Conservation (phyloP, 1,140 invertebrate genomes). For the Sminthurides bifidus region DNA sequence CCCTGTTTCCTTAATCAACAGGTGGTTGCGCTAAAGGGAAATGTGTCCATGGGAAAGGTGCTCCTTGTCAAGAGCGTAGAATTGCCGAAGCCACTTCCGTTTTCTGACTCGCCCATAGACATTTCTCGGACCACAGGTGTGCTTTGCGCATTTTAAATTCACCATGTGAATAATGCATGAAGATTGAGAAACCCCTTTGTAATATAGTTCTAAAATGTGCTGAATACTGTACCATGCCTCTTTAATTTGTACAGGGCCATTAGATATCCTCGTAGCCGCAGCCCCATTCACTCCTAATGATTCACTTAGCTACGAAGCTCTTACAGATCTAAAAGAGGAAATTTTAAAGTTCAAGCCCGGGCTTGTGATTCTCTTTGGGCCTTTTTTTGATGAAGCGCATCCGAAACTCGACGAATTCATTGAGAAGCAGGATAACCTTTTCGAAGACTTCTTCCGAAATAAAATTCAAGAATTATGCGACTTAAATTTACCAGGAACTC, state of each 20-base stretch:
- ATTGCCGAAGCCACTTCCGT: slow-evolving; percentile 33
- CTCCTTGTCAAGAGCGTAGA: slow-evolving; percentile 56
- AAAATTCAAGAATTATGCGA: slow-evolving; percentile 46
- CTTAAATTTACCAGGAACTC: slow-evolving; percentile 40
- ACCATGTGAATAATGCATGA: no score
- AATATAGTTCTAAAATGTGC: neutral
- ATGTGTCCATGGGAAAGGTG: slow-evolving; percentile 53
- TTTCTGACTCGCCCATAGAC: neutral
- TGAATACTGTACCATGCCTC: no score
- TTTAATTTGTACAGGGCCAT: slow-evolving; percentile 38
- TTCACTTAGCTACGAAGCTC: slow-evolving; percentile 63
- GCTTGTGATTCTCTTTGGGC: slow-evolving; percentile 66
- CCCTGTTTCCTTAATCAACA: slow-evolving; percentile 31
- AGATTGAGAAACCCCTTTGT: no score
- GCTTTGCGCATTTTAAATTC: no score
- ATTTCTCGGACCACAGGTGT: slow-evolving; percentile 4
- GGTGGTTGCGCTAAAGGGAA: slow-evolving; percentile 58
- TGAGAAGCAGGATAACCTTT: slow-evolving; percentile 46
- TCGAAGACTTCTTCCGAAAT: slow-evolving; percentile 56
- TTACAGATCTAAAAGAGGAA: slow-evolving; percentile 60
- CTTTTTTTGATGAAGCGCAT: slow-evolving; percentile 64
- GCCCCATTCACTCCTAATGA: slow-evolving; percentile 71
- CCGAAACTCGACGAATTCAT: slow-evolving; percentile 44
- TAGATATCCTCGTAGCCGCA: slow-evolving; percentile 60
- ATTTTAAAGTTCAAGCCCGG: slow-evolving; percentile 59